Conservation (phyloP, 2,113 vertebrate genomes). For the Marmota flaviventris region DNA sequence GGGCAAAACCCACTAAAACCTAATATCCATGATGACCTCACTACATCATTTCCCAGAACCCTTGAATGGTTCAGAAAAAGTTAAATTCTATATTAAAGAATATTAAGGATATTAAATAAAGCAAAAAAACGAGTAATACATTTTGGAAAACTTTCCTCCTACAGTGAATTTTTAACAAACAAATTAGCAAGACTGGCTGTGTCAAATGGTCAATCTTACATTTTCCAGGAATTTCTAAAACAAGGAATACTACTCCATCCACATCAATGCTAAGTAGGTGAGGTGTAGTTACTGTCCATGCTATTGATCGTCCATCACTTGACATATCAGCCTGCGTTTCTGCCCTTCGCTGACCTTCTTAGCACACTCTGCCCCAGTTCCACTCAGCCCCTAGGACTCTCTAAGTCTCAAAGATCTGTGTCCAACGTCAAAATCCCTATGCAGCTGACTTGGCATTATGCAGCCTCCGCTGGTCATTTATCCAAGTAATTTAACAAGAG, state of each 20-base stretch:
- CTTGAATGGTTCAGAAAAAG: neutral
- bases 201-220: neutral
- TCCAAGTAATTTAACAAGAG: conserved; percentile 84
- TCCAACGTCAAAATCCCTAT: conserved; percentile 81
- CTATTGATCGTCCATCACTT: neutral
- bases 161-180: neutral
- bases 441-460: conserved; percentile 84
- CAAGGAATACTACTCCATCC: neutral
- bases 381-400: conserved; percentile 73
- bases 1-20: neutral
- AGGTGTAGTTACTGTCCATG: neutral
- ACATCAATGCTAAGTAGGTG: neutral
- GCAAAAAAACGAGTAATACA: neutral
- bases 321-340: neutral
- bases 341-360: conserved; percentile 80
- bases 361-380: conserved; percentile 77
- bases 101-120: neutral
- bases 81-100: neutral
- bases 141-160: neutral
- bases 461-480: conserved; percentile 78
- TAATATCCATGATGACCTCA: neutral
- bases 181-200: neutral
- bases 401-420: conserved; percentile 84
- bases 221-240: conserved; percentile 40
- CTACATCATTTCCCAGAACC: neutral